Evolutionary conservation across 1,140 invertebrate species (phyloP), one percentile per base, ranked within the genome.

Genomic region (Coboldia fuscipes): DNA sequence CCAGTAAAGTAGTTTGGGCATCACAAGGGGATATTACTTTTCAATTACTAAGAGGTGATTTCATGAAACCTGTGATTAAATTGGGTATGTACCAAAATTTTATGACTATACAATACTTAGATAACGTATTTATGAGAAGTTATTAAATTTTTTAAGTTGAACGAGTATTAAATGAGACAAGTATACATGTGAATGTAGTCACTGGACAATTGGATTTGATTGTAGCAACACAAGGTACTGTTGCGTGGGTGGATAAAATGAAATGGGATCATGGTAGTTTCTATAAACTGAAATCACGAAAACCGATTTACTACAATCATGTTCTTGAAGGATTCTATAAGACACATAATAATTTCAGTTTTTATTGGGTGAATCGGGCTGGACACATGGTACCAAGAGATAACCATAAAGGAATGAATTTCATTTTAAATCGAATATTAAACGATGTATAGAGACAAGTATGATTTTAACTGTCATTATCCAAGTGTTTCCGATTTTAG

Each of bases 21-120:
- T 47, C 42, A 5, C 68, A 73, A 43, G 63, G 65, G 5, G 39
- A 40, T 4, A 17, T 36, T 0, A 80, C 86, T 1, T 85, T 84
- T 50, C 36, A 45, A 22, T 51, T 46, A 10, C 62, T 82, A 18
- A 39, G 35, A 13, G 65, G 39, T 14, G 83, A 88, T 47, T 88
- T 88, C 43, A 88, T 89, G 82, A 82, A 79, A 47, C 77, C 81
- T 10, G 79, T 78, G 17, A 67, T 70, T 9, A 46, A 72, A 29
- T 61, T 70, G 44, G 65, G 71, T 75, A 48, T 51, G 56, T 47
- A 24, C 13, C 36, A 3, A 32, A 24, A 30, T 39, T 39, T 8
- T 20, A 17, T n/a, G n/a, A n/a, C n/a, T n/a, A n/a, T n/a, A n/a
- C n/a, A n/a, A n/a, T 26, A 9, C 9, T 16, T 9, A 31, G 9